Evolutionary conservation across 2,113 vertebrate genomes (phyloP), one percentile per base, ranked within the genome.

Genomic region (Hippocampus abdominalis): DNA sequence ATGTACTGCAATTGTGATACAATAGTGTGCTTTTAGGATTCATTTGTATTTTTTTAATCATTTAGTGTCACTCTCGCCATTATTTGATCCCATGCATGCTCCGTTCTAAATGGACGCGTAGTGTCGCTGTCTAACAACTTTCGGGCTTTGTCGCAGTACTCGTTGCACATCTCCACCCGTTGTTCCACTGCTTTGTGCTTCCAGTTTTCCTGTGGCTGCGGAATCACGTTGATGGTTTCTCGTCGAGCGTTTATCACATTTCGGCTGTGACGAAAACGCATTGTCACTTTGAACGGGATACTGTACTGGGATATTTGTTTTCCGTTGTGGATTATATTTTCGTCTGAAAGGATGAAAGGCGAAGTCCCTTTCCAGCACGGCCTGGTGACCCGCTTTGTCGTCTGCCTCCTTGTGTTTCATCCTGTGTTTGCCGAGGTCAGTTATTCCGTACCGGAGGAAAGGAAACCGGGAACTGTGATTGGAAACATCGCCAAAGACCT

Each of bases 401-500:
- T 69, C 20, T 73, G 72, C 61, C 2, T 71, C 10, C 1, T 77
- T 4, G 36, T 9, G 29, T 23, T 72, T 12, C 66, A 69, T 10
- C 16, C 15, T 6, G 40, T 25, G n/a, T 44, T 18, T 8, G 84
- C 82, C 65, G 84, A 88, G 20, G 70, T 91, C 76, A 87, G 85
- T 21, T 92, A 91, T 71, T 89, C 89, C 60, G 77, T 92, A 79
- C 87, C 89, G 2, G 91, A 95, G 81, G 92, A 91, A 75, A 89
- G 89, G 80, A 90, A 89, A 53, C 83, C 81, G 48, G 90, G 90
- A 21, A 70, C 90, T 44, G 84, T 92, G 44, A 86, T 95, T 40
- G 93, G 90, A 64, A 91, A 92, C 73, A 77, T 93, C 25, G 87
- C 91, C 11, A 91, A 93, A 65, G 93, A 94, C 82, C 73, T 95